Conservation (phyloP, 2,113 vertebrate genomes). For the Pangasianodon hypophthalmus region DNA sequence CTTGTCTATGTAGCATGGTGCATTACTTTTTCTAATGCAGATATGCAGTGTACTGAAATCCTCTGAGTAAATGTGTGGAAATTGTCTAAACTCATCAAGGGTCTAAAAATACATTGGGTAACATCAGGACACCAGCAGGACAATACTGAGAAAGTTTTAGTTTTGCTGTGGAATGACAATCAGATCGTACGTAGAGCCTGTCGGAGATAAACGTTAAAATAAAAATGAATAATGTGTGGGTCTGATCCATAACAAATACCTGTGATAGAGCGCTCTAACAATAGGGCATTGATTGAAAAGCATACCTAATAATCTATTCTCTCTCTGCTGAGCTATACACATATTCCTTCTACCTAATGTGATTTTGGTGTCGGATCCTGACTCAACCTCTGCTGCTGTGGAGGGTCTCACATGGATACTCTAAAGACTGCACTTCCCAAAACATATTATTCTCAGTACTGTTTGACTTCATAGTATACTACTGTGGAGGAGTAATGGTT, state of each 20-base stretch:
- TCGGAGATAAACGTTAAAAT: background rate
- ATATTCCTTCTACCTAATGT: background rate
- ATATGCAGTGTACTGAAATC: background rate
- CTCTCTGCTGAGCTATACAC: background rate
- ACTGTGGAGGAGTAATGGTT: too few relatives aligned
- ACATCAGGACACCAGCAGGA: background rate
- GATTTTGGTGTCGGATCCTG: background rate
- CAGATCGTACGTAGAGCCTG: background rate
- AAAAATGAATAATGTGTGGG: background rate
- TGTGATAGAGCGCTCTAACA: background rate
- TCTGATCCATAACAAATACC: background rate
- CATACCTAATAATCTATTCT: background rate
- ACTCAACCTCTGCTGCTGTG: background rate
- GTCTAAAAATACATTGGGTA: background rate
- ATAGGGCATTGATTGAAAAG: background rate
- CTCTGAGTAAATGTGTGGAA: background rate
- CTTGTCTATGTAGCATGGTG: background rate
- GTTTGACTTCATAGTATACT: background rate
- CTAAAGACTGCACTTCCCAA: background rate
- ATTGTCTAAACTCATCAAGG: background rate
- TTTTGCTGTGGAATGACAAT: background rate
- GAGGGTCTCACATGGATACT: background rate
- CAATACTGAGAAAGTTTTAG: background rate
- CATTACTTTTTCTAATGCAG: background rate
- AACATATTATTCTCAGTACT: background rate